Base-by-base conservation (phyloP, 2,797 vertebrate species). In the Phaenicophaeus curvirostris region DNA sequence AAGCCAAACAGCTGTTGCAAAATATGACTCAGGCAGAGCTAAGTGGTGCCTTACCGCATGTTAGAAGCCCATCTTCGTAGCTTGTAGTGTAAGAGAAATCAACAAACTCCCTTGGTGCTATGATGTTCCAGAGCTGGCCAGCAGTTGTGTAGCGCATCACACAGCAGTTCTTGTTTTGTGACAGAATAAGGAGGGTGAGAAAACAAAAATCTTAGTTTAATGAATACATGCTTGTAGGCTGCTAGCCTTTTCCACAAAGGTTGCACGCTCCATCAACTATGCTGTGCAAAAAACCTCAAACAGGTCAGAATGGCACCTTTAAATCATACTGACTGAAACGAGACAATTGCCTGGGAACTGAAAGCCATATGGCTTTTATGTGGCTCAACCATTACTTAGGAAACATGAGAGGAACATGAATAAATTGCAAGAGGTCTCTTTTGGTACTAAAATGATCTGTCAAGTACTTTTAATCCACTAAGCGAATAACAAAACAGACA, bases 71-170 rank as follows among this genome's bases (percentile, higher is more conserved):
- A 14, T 97, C 97, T 96, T 98, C 93, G 90, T 98, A 98, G 51
- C 39, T 93, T 42, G 98, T 98, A 23, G 98, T 99, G 61, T 98
- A 98, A 83, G 98, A 99, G 95, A 99, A 98, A 96, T 99, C 98
- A 67, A 99, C 94, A 91, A 99, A 99, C 74, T 99, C 98, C 89
- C 98, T 97, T 18, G 98, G 98, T 44, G 98, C 97, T 86, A 99
- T 97, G 58, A 98, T 98, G 92, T 99, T 98, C 98, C 98, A 98
- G 58, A 99, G 97, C 93, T 98, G 98, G 33, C 98, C 98, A 72
- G 98, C 98, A 46, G 98, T 99, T 17, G 98, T 98, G 39, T 99
- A 99, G 53, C 97, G 97, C 98, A 98, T 98, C 89, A 99, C 97
- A 97, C 98, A 99, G 90, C 98, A 98, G 51, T 97, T 98, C 98